Conservation (phyloP, 2,113 vertebrate genomes). For the Etia nguti region DNA sequence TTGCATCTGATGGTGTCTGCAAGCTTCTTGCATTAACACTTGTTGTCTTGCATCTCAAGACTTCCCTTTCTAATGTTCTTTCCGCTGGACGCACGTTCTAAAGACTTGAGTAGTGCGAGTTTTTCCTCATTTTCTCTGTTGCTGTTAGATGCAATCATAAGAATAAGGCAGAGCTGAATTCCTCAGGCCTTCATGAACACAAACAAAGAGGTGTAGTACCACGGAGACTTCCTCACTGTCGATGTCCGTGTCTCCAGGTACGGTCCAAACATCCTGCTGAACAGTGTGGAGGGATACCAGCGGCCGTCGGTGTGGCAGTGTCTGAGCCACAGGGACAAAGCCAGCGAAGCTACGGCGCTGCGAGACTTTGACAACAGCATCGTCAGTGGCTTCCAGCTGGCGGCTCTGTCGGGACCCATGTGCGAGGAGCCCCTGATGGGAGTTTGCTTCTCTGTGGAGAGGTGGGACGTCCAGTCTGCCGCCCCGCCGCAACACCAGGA, state of each 20-base stretch:
- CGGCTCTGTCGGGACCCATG: constrained; percentile 89
- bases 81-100: background rate
- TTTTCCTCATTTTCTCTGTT: background rate
- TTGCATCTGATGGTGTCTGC: background rate
- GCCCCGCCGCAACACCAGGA: constrained; percentile 26
- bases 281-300: constrained; percentile 77
- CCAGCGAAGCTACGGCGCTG: constrained; percentile 17
- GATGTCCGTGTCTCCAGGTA: constrained; percentile 57
- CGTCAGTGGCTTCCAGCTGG: constrained; percentile 92
- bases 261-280: constrained; percentile 91
- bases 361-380: constrained; percentile 91
- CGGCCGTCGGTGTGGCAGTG: constrained; percentile 85
- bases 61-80: background rate
- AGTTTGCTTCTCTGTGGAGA: constrained; percentile 89
- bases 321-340: constrained; percentile 40
- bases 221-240: fast-evolving
- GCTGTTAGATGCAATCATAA: background rate
- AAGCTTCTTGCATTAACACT: background rate
- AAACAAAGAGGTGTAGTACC: background rate
- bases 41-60: background rate
- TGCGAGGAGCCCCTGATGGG: constrained; percentile 98
- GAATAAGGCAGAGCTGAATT: background rate
- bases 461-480: constrained; percentile 78
- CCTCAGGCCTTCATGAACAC: background rate
- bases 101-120: background rate